Evolutionary conservation across 2,113 vertebrate species (phyloP).

Genomic region (Phaethon lepturus): DNA sequence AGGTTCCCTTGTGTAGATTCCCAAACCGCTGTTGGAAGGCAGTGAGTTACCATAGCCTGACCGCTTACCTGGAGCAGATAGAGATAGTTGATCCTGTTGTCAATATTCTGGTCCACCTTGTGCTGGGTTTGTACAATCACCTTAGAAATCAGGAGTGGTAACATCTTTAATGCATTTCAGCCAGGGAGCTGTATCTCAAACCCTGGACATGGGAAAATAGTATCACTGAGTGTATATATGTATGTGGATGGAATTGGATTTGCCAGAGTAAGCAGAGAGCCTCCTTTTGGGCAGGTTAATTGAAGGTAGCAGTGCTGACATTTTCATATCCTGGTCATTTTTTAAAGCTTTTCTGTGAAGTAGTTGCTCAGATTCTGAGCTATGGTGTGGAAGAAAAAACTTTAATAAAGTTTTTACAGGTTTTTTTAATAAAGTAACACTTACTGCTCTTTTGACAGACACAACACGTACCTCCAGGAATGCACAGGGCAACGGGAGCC

Average conservation of each 20-base stretch:
- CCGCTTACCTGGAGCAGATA: not conserved
- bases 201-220: not conserved
- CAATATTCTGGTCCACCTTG: not conserved
- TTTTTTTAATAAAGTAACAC: not conserved
- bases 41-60: not conserved
- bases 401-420: not conserved
- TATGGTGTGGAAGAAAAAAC: not conserved
- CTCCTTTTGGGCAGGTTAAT: not conserved
- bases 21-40: not conserved
- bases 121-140: not conserved
- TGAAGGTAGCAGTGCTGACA: not conserved
- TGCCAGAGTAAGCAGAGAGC: not conserved
- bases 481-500: slow-evolving; percentile 97
- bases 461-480: slow-evolving; percentile 99
- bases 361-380: not conserved
- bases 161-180: not conserved
- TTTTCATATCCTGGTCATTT: not conserved
- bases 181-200: not conserved
- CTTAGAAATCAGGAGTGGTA: not conserved
- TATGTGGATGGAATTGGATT: not conserved
- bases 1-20: not conserved
- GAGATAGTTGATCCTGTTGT: not conserved
- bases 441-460: slow-evolving; percentile 72
- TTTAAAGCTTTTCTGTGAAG: fast-evolving
- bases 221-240: not conserved